Evolutionary conservation across 2,888 invertebrate species (phyloP), one percentile per base, ranked within the genome.

Genomic region (Malachius bipustulatus): DNA sequence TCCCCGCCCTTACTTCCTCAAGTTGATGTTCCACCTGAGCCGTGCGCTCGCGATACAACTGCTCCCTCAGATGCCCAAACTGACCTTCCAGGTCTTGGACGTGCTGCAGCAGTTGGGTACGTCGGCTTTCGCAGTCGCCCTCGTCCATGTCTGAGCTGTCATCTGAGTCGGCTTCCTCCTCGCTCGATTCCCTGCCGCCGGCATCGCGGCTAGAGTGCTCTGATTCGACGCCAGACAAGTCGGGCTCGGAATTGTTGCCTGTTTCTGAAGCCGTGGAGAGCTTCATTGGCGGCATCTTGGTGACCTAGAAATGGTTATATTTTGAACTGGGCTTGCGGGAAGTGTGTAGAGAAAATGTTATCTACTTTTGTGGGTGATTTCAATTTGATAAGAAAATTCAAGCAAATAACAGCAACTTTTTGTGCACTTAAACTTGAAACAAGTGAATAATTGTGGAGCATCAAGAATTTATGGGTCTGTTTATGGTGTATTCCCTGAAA

Each of bases 71-170:
- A 14, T 82, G 71, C 6, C 74, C 69, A 61, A 94, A 96, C 60
- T 94, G 91, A 32, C 79, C 74, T 63, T 94, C 94, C 41, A 94
- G 61, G 57, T 91, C 87, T 6, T 79, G 78, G 59, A 93, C 68
- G 57, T 88, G 88, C 51, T 88, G 83, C 47, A 89, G 70, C 51
- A 85, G 84, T 55, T 89, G 87, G 46, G 73, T 77, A 44, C 88
- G 69, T 35, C 88, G 68, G 38, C 77, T 71, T 55, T 91, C 90
- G 50, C 89, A 90, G 64, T 90, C 91, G 45, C 77, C 82, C 57
- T 88, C 90, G 60, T 93, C 91, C 81, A 93, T 81, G 64, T 93
- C 93, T 36, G 79, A 79, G 39, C 82, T 82, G 59, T 83, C 83
- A 64, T 83, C 83, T 10, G 83, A 82, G 49, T 83, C 83, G n/a